Conservation (phyloP, 1,140 invertebrate species). For the Drosophila pseudoobscura region DNA sequence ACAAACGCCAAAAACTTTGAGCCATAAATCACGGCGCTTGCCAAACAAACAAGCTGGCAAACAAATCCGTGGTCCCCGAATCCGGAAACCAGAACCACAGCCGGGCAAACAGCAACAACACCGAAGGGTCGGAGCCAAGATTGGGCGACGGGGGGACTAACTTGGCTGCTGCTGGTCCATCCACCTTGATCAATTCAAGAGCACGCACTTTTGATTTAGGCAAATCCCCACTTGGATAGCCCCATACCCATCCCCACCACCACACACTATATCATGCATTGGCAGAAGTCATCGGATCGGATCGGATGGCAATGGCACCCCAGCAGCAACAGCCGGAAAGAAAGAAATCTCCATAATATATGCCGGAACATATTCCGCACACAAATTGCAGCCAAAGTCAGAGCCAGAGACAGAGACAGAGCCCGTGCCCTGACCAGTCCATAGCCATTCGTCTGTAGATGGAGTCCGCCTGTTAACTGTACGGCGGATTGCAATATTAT, state of each 20-base stretch:
- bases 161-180: conserved; percentile 15
- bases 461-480: conserved; percentile 14
- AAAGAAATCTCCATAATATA: conserved; percentile 82
- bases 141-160: neutral
- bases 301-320: conserved; percentile 12
- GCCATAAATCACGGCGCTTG: conserved; percentile 75
- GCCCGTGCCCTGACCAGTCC: conserved; percentile 40
- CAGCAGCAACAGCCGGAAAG: conserved; percentile 25
- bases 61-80: conserved; percentile 24
- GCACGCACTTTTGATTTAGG: conserved; percentile 81
- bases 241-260: no score
- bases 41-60: conserved; percentile 55
- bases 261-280: conserved; percentile 57
- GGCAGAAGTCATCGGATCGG: conserved; percentile 49
- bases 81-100: conserved; percentile 55
- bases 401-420: neutral
- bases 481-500: conserved; percentile 64
- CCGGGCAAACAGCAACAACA: conserved; percentile 58
- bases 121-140: neutral
- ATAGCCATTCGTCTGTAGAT: neutral
- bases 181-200: conserved; percentile 81
- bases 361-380: conserved; percentile 81
- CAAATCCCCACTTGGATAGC: conserved; percentile 74
- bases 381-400: conserved; percentile 69
- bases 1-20: conserved; percentile 62